These are phyloP conservation scores for Chaenodraco wilsoni DNA, from an alignment of 2,797 vertebrate genomes.

Conservation along the genomic window DNA sequence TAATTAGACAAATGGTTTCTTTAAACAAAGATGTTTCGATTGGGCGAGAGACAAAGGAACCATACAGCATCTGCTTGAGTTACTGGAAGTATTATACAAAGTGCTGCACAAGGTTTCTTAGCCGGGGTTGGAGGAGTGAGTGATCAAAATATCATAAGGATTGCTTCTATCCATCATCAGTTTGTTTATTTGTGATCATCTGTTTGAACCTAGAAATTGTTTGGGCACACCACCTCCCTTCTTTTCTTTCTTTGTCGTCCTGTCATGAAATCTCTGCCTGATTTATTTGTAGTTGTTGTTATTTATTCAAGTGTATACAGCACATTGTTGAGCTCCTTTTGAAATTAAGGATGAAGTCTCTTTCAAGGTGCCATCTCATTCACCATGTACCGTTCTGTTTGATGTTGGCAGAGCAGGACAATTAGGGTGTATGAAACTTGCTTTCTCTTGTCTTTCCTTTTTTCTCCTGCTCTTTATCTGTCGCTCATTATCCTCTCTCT, in stretches of 20 bases:
- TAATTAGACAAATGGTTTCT: slow-evolving; percentile 56
- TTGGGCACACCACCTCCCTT: slow-evolving; percentile 15
- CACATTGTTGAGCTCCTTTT: slow-evolving; percentile 41
- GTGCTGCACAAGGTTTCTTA: not conserved
- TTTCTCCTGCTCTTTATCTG: slow-evolving; percentile 18
- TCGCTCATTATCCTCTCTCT: slow-evolving; percentile 41
- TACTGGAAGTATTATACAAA: slow-evolving; percentile 9
- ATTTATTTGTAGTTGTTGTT: slow-evolving; percentile 36
- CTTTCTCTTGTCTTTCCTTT: slow-evolving; percentile 20
- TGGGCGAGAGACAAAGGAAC: not conserved
- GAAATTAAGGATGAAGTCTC: slow-evolving; percentile 65
- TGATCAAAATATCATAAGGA: slow-evolving; percentile 18
- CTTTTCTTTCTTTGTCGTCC: slow-evolving; percentile 10
- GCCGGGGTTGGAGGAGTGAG: not conserved
- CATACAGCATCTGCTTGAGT: slow-evolving; percentile 8
- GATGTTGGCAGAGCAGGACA: slow-evolving; percentile 59
- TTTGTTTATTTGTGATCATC: slow-evolving; percentile 29
- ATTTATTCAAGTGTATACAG: slow-evolving; percentile 45
- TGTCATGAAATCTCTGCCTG: slow-evolving; percentile 13
- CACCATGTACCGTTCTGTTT: slow-evolving; percentile 41
- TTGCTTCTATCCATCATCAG: slow-evolving; percentile 34
- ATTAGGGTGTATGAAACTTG: slow-evolving; percentile 62
- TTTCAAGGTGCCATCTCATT: slow-evolving; percentile 58
- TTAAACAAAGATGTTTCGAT: slow-evolving; percentile 39
- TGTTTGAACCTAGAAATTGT: slow-evolving; percentile 33